Evolutionary conservation across 2,113 vertebrate species (phyloP).

Genomic region (Caranx ignobilis): DNA sequence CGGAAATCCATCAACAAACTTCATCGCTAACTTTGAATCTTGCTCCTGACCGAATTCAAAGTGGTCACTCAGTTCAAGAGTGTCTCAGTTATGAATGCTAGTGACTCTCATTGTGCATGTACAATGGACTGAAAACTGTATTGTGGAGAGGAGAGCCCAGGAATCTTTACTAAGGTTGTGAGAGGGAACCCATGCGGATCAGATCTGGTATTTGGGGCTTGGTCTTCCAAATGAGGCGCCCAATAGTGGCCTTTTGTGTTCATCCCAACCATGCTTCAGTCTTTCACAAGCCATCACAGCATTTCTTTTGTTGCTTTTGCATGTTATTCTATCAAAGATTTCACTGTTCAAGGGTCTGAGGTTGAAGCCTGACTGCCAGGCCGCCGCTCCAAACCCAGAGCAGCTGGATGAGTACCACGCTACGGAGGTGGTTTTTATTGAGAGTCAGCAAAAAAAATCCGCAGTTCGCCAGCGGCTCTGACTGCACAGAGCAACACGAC

Average conservation of each 20-base stretch:
- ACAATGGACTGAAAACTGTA: constrained; percentile 12
- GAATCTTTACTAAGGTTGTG: constrained; percentile 51
- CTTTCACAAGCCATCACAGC: constrained; percentile 40
- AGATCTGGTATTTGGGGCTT: constrained; percentile 79
- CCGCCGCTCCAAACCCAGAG: neutral
- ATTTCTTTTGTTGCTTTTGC: constrained; percentile 54
- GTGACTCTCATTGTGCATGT: constrained; percentile 17
- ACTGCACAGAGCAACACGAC: neutral
- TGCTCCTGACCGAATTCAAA: neutral
- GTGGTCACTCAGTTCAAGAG: neutral
- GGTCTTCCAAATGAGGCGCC: constrained; percentile 64
- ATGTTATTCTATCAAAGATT: constrained; percentile 59
- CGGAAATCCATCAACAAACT: neutral
- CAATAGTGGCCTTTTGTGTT: constrained; percentile 75
- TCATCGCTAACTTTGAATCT: neutral
- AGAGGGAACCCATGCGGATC: constrained; percentile 77
- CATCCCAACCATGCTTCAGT: constrained; percentile 24
- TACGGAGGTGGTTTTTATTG: neutral
- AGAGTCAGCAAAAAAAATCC: neutral
- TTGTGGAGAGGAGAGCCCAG: constrained; percentile 25
- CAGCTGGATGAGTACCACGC: neutral
- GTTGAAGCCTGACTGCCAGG: neutral
- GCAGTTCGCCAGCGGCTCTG: neutral
- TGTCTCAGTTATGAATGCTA: neutral
- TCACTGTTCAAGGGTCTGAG: constrained; percentile 42